A percentile compares a stretch with the other conserved stretches of the same genome.
Conservation (phyloP, 2,888 invertebrate species). For the Periphyllus acericola region DNA sequence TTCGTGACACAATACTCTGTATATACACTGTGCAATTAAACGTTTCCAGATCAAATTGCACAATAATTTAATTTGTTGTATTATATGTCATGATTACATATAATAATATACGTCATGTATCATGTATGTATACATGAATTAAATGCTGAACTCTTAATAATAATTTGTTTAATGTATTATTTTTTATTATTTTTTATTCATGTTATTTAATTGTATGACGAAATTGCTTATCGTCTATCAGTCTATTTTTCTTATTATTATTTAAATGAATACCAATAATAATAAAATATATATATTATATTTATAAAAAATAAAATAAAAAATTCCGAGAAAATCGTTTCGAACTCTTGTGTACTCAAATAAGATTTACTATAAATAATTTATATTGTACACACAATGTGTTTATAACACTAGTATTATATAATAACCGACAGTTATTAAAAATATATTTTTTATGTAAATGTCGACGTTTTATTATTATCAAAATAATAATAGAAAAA, state of each 20-base stretch:
- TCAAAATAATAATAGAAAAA: constrained; percentile 9
- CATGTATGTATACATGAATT: neutral
- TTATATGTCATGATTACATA: constrained; percentile 8
- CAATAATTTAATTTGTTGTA: constrained; percentile 41
- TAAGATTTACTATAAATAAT: constrained; percentile 49
- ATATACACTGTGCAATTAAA: constrained; percentile 20
- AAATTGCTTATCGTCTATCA: constrained; percentile 48
- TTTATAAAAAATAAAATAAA: constrained; percentile 1
- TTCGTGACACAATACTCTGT: neutral
- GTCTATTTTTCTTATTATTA: constrained; percentile 40
- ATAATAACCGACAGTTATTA: constrained; percentile 34
- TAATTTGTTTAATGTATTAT: constrained; percentile 29
- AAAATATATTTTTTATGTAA: constrained; percentile 33
- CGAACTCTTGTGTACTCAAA: constrained; percentile 4
- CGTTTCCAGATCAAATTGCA: constrained; percentile 52
- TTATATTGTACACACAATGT: constrained; percentile 14
- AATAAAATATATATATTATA: constrained; percentile 20
- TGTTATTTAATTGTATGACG: constrained; percentile 51
- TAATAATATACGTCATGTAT: neutral
- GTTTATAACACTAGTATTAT: constrained; percentile 28
- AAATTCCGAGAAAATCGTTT: constrained; percentile 32
- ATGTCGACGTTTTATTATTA: constrained; percentile 23
- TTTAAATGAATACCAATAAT: constrained; percentile 48
- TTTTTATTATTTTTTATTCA: neutral
- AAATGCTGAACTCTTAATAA: constrained; percentile 33